phyloP scores from a whole-genome alignment of 2,797 vertebrate species.

The Dendrocincla tyrannina region DNA sequence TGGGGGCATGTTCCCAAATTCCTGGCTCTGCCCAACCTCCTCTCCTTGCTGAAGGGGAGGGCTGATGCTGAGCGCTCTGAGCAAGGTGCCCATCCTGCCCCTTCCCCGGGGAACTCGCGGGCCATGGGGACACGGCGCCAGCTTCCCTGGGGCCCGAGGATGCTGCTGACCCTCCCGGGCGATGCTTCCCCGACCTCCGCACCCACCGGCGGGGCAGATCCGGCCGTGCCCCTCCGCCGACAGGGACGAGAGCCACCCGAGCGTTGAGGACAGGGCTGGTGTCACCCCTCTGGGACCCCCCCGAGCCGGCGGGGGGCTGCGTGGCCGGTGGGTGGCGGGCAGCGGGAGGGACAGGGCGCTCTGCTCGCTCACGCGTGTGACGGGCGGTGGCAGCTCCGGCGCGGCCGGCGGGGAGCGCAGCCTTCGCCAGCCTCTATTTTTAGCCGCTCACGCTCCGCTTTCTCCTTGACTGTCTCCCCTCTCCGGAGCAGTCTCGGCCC shows the following conservation, averaged over 20 bases:
- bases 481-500: neutral
- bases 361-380: neutral
- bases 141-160: rapidly evolving
- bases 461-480: slow-evolving; percentile 61
- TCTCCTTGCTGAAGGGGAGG: neutral
- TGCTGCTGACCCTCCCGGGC: neutral
- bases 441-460: slow-evolving; percentile 41
- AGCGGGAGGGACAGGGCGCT: too few species aligned
- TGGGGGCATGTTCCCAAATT: neutral
- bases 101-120: rapidly evolving
- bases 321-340: too few species aligned
- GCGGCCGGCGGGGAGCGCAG: neutral
- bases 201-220: neutral
- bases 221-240: rapidly evolving
- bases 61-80: neutral
- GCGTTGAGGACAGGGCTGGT: neutral
- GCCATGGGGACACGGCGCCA: rapidly evolving
- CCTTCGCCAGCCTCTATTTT: slow-evolving; percentile 38
- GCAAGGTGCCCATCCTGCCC: neutral
- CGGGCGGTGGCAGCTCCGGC: neutral
- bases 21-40: neutral
- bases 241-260: rapidly evolving
- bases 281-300: rapidly evolving
- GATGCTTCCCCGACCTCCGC: rapidly evolving
- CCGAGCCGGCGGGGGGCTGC: rapidly evolving